Conservation (phyloP, 2,797 vertebrate species). For the Galago senegalensis region DNA sequence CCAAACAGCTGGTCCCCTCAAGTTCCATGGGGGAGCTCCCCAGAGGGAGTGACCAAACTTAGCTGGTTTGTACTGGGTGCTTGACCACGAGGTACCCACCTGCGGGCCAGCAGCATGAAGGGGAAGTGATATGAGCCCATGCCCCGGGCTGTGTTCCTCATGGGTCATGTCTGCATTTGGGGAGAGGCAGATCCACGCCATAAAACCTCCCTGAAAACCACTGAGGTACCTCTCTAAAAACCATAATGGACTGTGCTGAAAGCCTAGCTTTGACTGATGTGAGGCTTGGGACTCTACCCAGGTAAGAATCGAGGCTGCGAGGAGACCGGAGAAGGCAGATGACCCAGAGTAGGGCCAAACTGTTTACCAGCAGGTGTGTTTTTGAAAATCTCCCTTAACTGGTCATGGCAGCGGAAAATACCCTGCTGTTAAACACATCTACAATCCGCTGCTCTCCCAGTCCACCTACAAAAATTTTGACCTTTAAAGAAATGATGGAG, state of each 20-base stretch:
- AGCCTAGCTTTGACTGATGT: constrained; percentile 91
- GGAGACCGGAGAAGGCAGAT: constrained; percentile 94
- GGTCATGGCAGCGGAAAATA: constrained; percentile 99
- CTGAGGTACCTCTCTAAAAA: constrained; percentile 89
- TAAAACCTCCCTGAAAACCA: constrained; percentile 86
- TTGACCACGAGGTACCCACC: background rate
- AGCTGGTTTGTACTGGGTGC: background rate
- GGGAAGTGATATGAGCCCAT: constrained; percentile 64
- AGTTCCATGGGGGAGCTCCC: background rate
- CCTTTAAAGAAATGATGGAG: constrained; percentile 99
- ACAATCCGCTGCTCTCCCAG: constrained; percentile 94
- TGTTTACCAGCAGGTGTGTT: constrained; percentile 99
- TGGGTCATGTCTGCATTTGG: constrained; percentile 61
- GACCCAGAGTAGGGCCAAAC: constrained; percentile 98
- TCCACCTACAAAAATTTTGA: constrained; percentile 97
- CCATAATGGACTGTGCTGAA: constrained; percentile 90
- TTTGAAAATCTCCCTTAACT: constrained; percentile 98
- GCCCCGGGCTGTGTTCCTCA: constrained; percentile 64
- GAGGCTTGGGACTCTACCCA: constrained; percentile 93
- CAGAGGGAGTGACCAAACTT: too few relatives aligned
- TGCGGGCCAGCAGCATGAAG: constrained; percentile 20
- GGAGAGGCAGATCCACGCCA: constrained; percentile 80
- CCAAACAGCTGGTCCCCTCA: background rate
- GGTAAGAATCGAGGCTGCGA: constrained; percentile 94
- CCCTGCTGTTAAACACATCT: constrained; percentile 98